These are phyloP conservation scores for Emydoidea blandingii DNA, from an alignment of 2,797 vertebrate genomes.

Conservation along the genomic window DNA sequence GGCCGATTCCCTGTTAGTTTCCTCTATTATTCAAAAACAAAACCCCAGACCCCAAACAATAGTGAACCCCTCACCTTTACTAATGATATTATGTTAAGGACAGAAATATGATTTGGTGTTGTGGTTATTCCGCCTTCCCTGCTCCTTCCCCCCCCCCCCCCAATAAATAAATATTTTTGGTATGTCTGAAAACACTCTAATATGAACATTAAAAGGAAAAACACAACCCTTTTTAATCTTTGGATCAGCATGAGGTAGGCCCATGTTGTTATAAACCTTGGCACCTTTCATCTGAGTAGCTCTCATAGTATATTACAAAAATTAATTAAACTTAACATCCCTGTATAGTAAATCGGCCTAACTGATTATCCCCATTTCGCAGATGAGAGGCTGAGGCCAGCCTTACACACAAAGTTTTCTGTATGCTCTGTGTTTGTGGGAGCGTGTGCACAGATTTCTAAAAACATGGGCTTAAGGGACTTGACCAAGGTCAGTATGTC, in stretches of 20 bases:
- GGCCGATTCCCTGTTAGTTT: constrained; percentile 58
- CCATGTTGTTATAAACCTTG: not conserved
- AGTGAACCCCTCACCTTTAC: not conserved
- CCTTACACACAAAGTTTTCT: not conserved
- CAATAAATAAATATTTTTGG: not conserved
- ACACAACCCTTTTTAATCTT: constrained; percentile 68
- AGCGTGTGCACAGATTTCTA: not conserved
- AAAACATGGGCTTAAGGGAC: not conserved
- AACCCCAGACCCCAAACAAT: not conserved
- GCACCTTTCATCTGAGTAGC: constrained; percentile 58
- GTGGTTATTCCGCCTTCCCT: constrained; percentile 54
- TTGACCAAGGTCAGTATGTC: not conserved
- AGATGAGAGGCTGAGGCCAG: not conserved
- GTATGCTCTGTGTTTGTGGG: accelerated
- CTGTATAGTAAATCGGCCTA: not conserved
- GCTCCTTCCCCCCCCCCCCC: not conserved
- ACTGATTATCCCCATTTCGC: not conserved
- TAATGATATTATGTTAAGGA: not conserved
- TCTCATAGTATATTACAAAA: not conserved
- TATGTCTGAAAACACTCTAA: not conserved
- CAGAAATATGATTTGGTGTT: constrained; percentile 38
- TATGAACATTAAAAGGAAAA: constrained; percentile 8
- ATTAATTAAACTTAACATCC: not conserved
- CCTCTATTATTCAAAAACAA: not conserved
- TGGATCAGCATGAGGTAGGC: constrained; percentile 39